Evolutionary conservation across 2,797 vertebrate species (phyloP).

Genomic region (Choloepus didactylus): DNA sequence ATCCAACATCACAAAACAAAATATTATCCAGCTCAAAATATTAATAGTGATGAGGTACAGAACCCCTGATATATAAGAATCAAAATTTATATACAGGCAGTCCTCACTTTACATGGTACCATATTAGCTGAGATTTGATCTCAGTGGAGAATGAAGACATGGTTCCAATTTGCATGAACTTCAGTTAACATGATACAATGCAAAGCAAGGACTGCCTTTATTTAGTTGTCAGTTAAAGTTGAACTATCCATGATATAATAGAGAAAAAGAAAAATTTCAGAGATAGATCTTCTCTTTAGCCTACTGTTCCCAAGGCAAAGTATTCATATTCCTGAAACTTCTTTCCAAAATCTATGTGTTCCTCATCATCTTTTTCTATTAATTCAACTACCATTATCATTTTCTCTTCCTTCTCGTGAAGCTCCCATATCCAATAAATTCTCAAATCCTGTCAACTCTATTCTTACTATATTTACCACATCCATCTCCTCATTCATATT

Average conservation of each 20-base stretch:
- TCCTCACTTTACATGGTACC: background rate
- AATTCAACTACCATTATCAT: background rate
- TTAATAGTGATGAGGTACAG: background rate
- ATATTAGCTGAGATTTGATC: background rate
- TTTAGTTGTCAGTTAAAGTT: background rate
- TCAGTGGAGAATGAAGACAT: background rate
- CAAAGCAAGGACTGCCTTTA: background rate
- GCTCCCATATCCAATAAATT: background rate
- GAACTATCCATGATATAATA: background rate
- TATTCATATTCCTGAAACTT: conserved; percentile 11
- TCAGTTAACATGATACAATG: background rate
- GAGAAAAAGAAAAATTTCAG: background rate
- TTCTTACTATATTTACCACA: background rate
- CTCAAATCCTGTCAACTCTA: background rate
- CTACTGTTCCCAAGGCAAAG: background rate
- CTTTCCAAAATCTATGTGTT: conserved; percentile 14
- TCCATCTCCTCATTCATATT: background rate
- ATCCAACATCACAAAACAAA: background rate
- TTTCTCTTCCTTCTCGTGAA: conserved; percentile 23
- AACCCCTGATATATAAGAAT: background rate
- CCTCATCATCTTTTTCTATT: background rate
- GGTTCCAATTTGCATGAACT: background rate
- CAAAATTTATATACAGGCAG: background rate
- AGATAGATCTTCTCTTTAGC: background rate
- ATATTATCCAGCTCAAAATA: background rate